Evolutionary conservation across 2,113 vertebrate genomes (phyloP), one percentile per base, ranked within the genome.

Genomic region (Catharus fuscescens): DNA sequence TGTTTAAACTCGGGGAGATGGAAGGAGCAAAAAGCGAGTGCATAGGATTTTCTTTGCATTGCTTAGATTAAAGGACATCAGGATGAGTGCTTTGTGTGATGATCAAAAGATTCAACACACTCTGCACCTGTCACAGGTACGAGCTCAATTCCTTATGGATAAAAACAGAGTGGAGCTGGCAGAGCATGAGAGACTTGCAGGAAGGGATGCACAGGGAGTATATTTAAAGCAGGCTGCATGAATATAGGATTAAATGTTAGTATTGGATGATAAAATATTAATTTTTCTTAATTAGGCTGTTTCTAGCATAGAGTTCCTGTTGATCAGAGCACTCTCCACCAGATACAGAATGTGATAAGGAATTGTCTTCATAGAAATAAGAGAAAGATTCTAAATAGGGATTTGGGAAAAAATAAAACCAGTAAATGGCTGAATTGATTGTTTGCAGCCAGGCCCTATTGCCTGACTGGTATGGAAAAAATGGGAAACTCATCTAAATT

Each of bases 31-130:
- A 85, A 93, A 92, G 92, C 14, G 31, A 52, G 88, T 79, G 92
- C 88, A 80, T 1, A 91, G 95, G 90, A 96, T 93, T 97, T 93
- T 60, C 86, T 91, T 92, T 92, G 94, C 94, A 47, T 94, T 91
- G 95, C 96, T 96, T 88, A 96, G 97, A 97, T 97, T 95, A 97
- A 97, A 97, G 96, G 95, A 95, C 89, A 93, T 59, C 86, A 90
- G 92, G 84, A 93, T 95, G 96, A 97, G 95, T 94, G 95, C 80
- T 93, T 92, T 84, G 59, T 90, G 92, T 95, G 96, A 95, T 97
- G 96, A 97, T 97, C 96, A 97, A 97, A 97, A 97, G 97, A 97
- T 95, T 73, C 52, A 95, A 48, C 86, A 86, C 90, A 74, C 83
- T 87, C 96, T 74, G 84, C 96, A 97, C 96, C 96, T 97, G 97